phyloP scores from a whole-genome alignment of 2,888 invertebrate genomes.

The Carpatolechia fugitivella region DNA sequence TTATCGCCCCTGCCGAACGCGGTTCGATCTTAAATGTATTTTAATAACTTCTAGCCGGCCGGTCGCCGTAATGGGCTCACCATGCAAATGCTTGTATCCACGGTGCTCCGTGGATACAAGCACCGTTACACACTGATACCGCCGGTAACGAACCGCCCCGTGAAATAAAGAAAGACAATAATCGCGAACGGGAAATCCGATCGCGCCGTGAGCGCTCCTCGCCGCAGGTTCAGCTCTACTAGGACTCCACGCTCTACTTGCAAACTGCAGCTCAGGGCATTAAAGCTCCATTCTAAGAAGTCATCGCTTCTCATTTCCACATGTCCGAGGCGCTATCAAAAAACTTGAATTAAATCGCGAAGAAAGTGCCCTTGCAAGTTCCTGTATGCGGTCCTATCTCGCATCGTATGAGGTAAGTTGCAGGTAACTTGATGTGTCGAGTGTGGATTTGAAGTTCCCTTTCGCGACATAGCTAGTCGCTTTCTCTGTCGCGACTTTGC shows the following conservation, averaged over 20 bases:
- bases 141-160: conserved; percentile 60
- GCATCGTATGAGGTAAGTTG: conserved; percentile 53
- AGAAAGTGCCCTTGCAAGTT: conserved; percentile 66
- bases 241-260: conserved; percentile 39
- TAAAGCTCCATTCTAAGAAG: background rate
- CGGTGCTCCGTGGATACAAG: no score
- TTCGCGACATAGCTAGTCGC: conserved; percentile 67
- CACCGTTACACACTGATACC: conserved; percentile 68
- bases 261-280: conserved; percentile 39
- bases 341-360: conserved; percentile 51
- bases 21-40: conserved; percentile 70
- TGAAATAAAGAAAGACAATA: conserved; percentile 72
- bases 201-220: conserved; percentile 49
- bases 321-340: conserved; percentile 32
- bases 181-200: conserved; percentile 70
- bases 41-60: conserved; percentile 70
- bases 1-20: conserved; percentile 66
- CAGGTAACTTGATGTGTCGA: conserved; percentile 45
- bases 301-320: background rate
- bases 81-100: conserved; percentile 69
- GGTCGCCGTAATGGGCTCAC: conserved; percentile 66
- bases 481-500: conserved; percentile 69
- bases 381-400: conserved; percentile 50
- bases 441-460: conserved; percentile 69
- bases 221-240: conserved; percentile 36